Conservation (phyloP, 2,113 vertebrate species). For the Morone saxatilis region DNA sequence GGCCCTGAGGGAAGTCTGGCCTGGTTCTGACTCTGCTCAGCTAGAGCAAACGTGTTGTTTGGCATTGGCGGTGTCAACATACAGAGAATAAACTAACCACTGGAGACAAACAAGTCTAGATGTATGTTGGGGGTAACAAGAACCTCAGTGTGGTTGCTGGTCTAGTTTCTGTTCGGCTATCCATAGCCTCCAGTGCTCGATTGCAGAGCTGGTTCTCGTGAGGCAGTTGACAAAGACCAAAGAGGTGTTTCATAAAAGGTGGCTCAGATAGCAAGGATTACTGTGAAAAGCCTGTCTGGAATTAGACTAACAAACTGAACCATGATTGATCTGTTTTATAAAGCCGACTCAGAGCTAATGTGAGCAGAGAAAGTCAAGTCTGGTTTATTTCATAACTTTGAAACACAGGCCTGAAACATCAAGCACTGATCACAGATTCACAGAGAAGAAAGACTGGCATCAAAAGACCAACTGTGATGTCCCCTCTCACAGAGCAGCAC, state of each 20-base stretch:
- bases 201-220: not conserved
- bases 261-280: no score
- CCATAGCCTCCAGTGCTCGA: not conserved
- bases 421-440: not conserved
- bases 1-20: slow-evolving; percentile 72
- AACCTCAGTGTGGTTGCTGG: not conserved
- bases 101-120: slow-evolving; percentile 43
- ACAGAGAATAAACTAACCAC: slow-evolving; percentile 44
- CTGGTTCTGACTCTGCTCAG: slow-evolving; percentile 65
- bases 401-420: not conserved
- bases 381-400: not conserved
- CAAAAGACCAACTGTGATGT: not conserved
- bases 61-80: slow-evolving; percentile 39
- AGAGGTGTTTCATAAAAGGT: not conserved
- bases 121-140: slow-evolving; percentile 32
- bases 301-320: not conserved
- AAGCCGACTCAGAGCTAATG: not conserved
- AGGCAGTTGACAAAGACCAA: not conserved
- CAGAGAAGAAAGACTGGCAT: not conserved
- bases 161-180: slow-evolving; percentile 10
- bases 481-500: no score
- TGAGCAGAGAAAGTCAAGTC: not conserved
- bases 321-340: not conserved
- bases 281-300: not conserved
- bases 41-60: slow-evolving; percentile 54